Percentiles rank a stretch among this genome's conserved stretches.
Evolutionary conservation across 1,140 invertebrate genomes (phyloP).

Genomic region (Agrilus planipennis): DNA sequence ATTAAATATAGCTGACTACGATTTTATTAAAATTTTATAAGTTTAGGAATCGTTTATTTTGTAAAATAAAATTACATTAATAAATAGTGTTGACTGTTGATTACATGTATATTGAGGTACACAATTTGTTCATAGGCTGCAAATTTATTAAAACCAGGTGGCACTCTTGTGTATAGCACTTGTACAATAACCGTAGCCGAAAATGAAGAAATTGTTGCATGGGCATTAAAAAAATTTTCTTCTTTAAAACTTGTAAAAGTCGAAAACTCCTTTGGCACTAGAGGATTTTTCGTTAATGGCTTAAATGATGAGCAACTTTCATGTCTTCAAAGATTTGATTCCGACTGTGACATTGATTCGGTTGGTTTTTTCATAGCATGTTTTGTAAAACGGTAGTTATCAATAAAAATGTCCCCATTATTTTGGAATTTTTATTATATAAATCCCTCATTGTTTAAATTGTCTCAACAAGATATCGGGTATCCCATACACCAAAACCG

Average conservation of each 20-base stretch:
- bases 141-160: slow-evolving; percentile 55
- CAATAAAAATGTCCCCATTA: neutral
- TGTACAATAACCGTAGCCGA: slow-evolving; percentile 73
- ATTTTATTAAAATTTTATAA: too few species aligned
- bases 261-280: slow-evolving; percentile 39
- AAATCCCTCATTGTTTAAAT: too few species aligned
- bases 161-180: slow-evolving; percentile 75
- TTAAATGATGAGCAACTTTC: slow-evolving; percentile 36
- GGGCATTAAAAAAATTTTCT: slow-evolving; percentile 59
- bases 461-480: too few species aligned
- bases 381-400: slow-evolving; percentile 46
- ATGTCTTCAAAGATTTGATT: slow-evolving; percentile 59
- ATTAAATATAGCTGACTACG: too few species aligned
- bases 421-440: slow-evolving; percentile 4
- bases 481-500: too few species aligned
- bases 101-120: too few species aligned
- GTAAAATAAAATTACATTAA: too few species aligned
- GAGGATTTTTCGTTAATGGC: slow-evolving; percentile 39
- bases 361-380: slow-evolving; percentile 78
- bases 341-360: slow-evolving; percentile 44
- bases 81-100: too few species aligned
- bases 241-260: slow-evolving; percentile 45
- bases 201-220: slow-evolving; percentile 71
- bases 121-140: too few species aligned
- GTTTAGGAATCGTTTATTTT: too few species aligned